A percentile compares a stretch with the other conserved stretches of the same genome.
Evolutionary conservation across 37 sponge, comb jelly and placozoan species (phyloP).

Genomic region (Axinella damicornis): DNA sequence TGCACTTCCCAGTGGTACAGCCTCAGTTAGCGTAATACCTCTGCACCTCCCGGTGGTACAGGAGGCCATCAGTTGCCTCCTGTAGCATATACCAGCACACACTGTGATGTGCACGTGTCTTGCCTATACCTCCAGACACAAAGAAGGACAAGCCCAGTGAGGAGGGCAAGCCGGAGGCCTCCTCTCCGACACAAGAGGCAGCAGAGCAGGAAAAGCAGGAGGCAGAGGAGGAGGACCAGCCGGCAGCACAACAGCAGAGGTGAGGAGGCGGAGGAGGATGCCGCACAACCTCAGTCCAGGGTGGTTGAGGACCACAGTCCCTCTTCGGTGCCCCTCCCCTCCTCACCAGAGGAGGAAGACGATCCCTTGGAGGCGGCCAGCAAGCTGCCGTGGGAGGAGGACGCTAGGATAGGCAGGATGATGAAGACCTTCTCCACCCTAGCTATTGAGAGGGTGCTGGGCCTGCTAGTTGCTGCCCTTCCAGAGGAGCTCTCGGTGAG

Average conservation of each 20-base stretch:
- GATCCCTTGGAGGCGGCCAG: constrained; percentile 35
- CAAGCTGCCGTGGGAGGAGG: constrained; percentile 2
- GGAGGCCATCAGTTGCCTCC: too few relatives aligned
- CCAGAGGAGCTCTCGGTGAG: constrained; percentile 57
- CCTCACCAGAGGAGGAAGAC: constrained; percentile 3
- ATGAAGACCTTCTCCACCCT: constrained; percentile 56
- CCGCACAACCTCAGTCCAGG: neutral
- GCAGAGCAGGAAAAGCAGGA: constrained; percentile 6
- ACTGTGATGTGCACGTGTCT: too few relatives aligned
- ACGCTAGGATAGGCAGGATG: constrained; percentile 26
- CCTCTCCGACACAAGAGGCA: constrained; percentile 4
- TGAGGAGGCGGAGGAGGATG: constrained; percentile 6
- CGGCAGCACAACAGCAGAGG: neutral
- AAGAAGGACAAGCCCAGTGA: neutral
- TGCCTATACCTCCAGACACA: too few relatives aligned
- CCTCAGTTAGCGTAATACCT: too few relatives aligned
- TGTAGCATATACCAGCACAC: too few relatives aligned
- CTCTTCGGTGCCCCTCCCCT: too few relatives aligned
- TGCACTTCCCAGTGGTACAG: too few relatives aligned
- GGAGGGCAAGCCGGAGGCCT: neutral
- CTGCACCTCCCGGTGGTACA: too few relatives aligned
- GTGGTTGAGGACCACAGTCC: too few relatives aligned
- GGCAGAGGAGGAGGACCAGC: neutral
- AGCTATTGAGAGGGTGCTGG: constrained; percentile 31
- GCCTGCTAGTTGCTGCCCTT: constrained; percentile 58